phyloP scores from a whole-genome alignment of 2,113 vertebrate genomes.

The Xenopus borealis region DNA sequence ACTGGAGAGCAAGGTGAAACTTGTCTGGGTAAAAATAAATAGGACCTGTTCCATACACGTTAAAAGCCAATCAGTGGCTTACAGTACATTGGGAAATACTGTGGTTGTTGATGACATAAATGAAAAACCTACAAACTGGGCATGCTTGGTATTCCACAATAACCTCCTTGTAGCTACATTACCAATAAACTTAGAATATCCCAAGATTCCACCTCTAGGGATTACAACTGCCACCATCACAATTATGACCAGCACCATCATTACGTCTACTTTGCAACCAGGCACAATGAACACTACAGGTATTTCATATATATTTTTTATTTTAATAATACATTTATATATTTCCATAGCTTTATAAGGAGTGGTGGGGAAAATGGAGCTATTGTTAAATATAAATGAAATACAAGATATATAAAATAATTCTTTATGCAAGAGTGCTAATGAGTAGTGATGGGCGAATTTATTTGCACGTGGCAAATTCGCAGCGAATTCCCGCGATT shows the following conservation, averaged over 20 bases:
- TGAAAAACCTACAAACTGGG: not conserved
- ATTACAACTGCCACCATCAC: no score
- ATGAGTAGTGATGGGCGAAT: no score
- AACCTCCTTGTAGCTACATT: not conserved
- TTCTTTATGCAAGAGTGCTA: no score
- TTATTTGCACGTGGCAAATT: no score
- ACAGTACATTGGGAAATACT: not conserved
- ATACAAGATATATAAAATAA: no score
- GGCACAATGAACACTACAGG: not conserved
- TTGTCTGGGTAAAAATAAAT: conserved; percentile 2
- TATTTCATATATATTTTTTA: not conserved
- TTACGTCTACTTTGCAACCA: not conserved
- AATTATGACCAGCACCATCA: no score
- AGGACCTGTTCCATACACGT: not conserved
- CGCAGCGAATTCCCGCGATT: no score
- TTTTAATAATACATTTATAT: no score
- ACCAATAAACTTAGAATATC: not conserved
- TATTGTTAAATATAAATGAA: no score
- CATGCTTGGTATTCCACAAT: conserved; percentile 8
- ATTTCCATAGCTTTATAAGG: no score
- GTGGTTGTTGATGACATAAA: not conserved
- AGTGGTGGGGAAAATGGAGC: no score
- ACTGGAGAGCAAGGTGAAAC: not conserved
- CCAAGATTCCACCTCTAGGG: not conserved
- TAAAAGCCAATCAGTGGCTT: not conserved